Evolutionary conservation across 2,113 vertebrate genomes (phyloP).

Genomic region (Rhinopomastus cyanomelas): DNA sequence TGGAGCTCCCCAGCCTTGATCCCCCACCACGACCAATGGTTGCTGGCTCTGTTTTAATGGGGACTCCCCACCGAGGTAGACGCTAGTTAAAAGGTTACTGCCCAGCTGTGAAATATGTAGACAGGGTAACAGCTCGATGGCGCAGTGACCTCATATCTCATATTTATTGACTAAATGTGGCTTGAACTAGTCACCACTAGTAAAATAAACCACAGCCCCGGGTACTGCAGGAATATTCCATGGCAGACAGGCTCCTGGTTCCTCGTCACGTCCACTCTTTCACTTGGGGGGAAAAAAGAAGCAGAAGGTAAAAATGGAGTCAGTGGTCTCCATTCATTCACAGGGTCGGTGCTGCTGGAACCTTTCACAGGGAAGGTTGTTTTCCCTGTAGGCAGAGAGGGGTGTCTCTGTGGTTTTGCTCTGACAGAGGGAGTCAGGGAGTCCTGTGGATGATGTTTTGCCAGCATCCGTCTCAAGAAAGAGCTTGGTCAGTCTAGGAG

Average conservation of each 20-base stretch:
- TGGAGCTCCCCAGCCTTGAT: constrained; percentile 15
- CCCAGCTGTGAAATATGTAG: constrained; percentile 67
- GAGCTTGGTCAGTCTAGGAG: neutral
- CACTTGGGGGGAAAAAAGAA: neutral
- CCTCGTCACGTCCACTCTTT: constrained; percentile 14
- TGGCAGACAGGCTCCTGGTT: constrained; percentile 10
- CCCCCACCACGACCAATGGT: constrained; percentile 66
- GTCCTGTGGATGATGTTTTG: neutral
- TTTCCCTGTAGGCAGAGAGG: neutral
- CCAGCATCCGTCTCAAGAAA: neutral
- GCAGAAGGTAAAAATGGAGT: neutral
- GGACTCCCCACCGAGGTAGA: constrained; percentile 70
- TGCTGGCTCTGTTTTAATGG: constrained; percentile 66
- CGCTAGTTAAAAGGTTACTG: constrained; percentile 72
- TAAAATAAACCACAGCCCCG: constrained; percentile 72
- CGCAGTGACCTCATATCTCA: constrained; percentile 70
- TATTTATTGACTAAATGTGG: constrained; percentile 69
- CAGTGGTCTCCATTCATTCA: neutral
- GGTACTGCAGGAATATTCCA: constrained; percentile 64
- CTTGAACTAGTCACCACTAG: constrained; percentile 70
- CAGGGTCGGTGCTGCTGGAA: neutral
- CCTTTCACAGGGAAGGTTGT: neutral
- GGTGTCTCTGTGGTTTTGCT: neutral
- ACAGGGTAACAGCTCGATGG: constrained; percentile 56
- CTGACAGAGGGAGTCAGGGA: neutral